phyloP scores from a whole-genome alignment of 2,113 vertebrate species.

The Atherinomorus stipes region DNA sequence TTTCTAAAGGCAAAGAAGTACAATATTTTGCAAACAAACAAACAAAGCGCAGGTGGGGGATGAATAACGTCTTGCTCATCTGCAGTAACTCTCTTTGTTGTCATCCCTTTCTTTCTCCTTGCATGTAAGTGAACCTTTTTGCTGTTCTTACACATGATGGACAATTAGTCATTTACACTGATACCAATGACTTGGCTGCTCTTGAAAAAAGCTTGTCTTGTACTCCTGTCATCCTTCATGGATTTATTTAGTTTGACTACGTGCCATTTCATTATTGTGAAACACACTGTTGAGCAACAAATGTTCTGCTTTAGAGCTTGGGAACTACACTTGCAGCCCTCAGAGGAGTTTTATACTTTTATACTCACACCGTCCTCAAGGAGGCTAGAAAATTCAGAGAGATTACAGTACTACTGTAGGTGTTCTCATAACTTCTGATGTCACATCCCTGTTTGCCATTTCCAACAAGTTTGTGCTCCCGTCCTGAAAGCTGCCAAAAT shows the following conservation, averaged over 20 bases:
- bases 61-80: background rate
- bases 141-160: constrained; percentile 3
- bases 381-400: constrained; percentile 17
- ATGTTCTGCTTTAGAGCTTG: constrained; percentile 68
- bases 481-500: constrained; percentile 14
- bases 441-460: background rate
- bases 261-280: constrained; percentile 71
- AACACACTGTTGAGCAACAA: constrained; percentile 74
- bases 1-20: constrained; percentile 11
- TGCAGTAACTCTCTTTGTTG: constrained; percentile 11
- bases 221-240: constrained; percentile 10
- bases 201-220: constrained; percentile 33
- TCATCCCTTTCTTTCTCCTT: constrained; percentile 4
- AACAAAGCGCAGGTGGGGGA: constrained; percentile 2
- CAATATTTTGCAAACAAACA: constrained; percentile 25
- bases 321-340: constrained; percentile 46
- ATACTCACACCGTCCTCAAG: constrained; percentile 40
- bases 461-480: background rate
- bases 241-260: constrained; percentile 66
- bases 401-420: background rate
- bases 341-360: constrained; percentile 49
- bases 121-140: background rate
- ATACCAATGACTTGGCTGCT: constrained; percentile 18
- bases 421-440: background rate
- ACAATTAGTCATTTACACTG: background rate